Percentiles rank a stretch among this genome's conserved stretches.
Evolutionary conservation across 2,113 vertebrate genomes (phyloP).

Genomic region (Saccopteryx bilineata): DNA sequence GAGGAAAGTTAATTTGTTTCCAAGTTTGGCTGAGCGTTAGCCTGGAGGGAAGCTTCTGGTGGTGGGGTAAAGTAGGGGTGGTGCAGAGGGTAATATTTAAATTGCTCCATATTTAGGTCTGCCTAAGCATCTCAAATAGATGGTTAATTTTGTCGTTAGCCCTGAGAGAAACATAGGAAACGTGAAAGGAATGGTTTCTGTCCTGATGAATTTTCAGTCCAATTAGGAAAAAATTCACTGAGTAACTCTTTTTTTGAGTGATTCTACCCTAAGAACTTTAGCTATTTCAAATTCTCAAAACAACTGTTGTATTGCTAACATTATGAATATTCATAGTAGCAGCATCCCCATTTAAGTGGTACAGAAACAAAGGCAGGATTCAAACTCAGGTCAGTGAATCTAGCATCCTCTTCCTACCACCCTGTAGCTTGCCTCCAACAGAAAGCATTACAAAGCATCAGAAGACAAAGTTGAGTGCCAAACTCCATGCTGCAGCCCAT

Average conservation of each 20-base stretch:
- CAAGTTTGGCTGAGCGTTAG: not conserved
- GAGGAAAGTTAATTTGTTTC: not conserved
- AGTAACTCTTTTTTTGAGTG: not conserved
- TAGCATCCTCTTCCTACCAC: not conserved
- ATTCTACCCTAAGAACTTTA: not conserved
- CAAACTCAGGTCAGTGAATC: not conserved
- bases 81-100: not conserved
- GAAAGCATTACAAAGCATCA: not conserved
- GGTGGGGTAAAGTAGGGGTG: not conserved
- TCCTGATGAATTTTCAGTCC: not conserved
- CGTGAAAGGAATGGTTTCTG: not conserved
- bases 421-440: not conserved
- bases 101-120: not conserved
- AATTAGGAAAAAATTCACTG: not conserved
- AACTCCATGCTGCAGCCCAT: too few relatives aligned
- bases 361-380: not conserved
- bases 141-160: not conserved
- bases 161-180: not conserved
- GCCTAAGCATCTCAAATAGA: not conserved
- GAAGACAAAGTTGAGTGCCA: not conserved
- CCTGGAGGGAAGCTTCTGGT: slow-evolving; percentile 22
- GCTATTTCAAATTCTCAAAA: slow-evolving; percentile 32
- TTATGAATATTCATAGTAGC: not conserved
- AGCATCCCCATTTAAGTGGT: not conserved
- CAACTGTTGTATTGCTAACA: not conserved